Percentiles rank a stretch among this genome's conserved stretches.
Conservation (phyloP, 2,113 vertebrate species). For the Octodon degus region DNA sequence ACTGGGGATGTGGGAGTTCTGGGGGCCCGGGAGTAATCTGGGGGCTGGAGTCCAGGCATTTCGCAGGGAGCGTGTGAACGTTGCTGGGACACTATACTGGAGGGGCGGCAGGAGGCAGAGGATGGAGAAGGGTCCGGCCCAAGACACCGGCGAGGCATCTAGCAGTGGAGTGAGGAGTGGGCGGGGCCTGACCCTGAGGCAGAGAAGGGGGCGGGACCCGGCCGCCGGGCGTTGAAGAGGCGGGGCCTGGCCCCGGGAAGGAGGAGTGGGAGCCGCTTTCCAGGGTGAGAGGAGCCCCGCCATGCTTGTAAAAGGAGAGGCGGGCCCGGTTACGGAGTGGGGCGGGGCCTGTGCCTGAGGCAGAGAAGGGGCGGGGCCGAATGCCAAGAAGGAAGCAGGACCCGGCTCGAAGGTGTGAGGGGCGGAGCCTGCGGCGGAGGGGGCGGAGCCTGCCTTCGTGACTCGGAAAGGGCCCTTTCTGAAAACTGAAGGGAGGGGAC, state of each 20-base stretch:
- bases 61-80: neutral
- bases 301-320: neutral
- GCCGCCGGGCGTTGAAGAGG: neutral
- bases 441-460: neutral
- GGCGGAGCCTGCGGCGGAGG: neutral
- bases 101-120: neutral
- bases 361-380: neutral
- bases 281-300: neutral
- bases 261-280: neutral
- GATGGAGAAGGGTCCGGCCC: constrained; percentile 34
- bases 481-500: neutral
- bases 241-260: neutral
- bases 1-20: neutral
- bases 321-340: neutral
- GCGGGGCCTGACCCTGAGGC: constrained; percentile 79
- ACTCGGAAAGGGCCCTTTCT: neutral
- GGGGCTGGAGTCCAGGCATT: neutral
- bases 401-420: neutral
- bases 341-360: too few species aligned
- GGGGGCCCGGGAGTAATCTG: neutral
- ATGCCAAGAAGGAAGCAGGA: neutral
- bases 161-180: constrained; percentile 70
- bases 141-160: constrained; percentile 54
- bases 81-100: neutral
- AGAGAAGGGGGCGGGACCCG: constrained; percentile 63